Evolutionary conservation across 2,888 invertebrate genomes (phyloP).

Genomic region (Xestobium rufovillosum): DNA sequence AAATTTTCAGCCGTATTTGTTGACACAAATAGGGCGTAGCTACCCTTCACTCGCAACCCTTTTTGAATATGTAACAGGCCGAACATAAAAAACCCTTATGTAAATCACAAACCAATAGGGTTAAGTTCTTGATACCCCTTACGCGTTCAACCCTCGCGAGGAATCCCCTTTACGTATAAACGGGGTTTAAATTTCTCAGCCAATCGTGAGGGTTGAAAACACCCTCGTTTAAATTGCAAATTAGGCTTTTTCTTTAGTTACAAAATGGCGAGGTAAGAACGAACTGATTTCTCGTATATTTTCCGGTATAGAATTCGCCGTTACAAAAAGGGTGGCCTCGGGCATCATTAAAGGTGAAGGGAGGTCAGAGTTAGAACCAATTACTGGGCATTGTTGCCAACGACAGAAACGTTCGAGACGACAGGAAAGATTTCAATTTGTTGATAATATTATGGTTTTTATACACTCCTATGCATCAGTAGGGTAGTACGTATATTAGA

Average conservation of each 20-base stretch:
- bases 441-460: too few relatives aligned
- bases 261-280: conserved; percentile 16
- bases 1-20: too few relatives aligned
- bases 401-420: conserved; percentile 36
- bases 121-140: conserved; percentile 14
- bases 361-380: conserved; percentile 42
- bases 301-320: too few relatives aligned
- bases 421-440: conserved; percentile 40
- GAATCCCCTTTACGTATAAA: conserved; percentile 16
- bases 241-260: conserved; percentile 17
- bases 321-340: too few relatives aligned
- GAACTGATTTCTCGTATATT: too few relatives aligned
- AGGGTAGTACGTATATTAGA: too few relatives aligned
- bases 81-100: conserved; percentile 29
- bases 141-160: conserved; percentile 18
- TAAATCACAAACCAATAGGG: conserved; percentile 31
- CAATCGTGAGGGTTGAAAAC: conserved; percentile 26
- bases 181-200: conserved; percentile 30
- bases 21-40: too few relatives aligned
- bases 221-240: conserved; percentile 38
- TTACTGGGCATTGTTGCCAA: conserved; percentile 43
- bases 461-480: too few relatives aligned
- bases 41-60: too few relatives aligned
- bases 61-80: too few relatives aligned
- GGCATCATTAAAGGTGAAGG: conserved; percentile 37